These are phyloP conservation scores for Sarcophaga rosellei DNA, from an alignment of 2,888 invertebrate genomes.

Conservation along the genomic window DNA sequence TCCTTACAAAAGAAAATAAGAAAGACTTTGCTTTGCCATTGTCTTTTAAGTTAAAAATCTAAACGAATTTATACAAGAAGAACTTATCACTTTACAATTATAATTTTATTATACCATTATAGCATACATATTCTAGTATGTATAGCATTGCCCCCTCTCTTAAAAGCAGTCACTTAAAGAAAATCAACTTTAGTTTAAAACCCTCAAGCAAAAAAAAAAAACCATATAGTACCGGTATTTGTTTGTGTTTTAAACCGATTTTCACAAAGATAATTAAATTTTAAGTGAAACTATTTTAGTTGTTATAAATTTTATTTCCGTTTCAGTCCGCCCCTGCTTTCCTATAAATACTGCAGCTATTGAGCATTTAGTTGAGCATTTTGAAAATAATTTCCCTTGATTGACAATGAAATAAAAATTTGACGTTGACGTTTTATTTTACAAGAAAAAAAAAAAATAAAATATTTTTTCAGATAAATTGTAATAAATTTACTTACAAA, in stretches of 20 bases:
- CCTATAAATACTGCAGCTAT: not conserved
- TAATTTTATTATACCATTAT: slow-evolving; percentile 44
- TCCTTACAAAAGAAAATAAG: no score
- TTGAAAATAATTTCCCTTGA: slow-evolving; percentile 2
- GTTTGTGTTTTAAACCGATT: not conserved
- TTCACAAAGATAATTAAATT: slow-evolving; percentile 22
- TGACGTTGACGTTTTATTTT: not conserved
- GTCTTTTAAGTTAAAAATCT: slow-evolving; percentile 8
- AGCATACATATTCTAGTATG: not conserved
- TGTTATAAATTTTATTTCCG: slow-evolving; percentile 49
- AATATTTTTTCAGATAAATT: not conserved
- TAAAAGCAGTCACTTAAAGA: not conserved
- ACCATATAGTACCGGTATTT: not conserved
- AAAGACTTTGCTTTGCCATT: no score
- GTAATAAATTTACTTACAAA: not conserved
- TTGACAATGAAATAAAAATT: slow-evolving; percentile 14
- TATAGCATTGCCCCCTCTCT: no score
- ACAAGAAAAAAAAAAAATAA: not conserved
- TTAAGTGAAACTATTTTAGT: slow-evolving; percentile 24
- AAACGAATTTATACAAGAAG: not conserved
- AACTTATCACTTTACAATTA: slow-evolving; percentile 33
- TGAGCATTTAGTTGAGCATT: not conserved
- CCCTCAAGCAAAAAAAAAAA: not conserved
- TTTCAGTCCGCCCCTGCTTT: not conserved
- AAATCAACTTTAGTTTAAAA: not conserved